Conservation (phyloP, 2,797 vertebrate species). For the Xenops minutus region DNA sequence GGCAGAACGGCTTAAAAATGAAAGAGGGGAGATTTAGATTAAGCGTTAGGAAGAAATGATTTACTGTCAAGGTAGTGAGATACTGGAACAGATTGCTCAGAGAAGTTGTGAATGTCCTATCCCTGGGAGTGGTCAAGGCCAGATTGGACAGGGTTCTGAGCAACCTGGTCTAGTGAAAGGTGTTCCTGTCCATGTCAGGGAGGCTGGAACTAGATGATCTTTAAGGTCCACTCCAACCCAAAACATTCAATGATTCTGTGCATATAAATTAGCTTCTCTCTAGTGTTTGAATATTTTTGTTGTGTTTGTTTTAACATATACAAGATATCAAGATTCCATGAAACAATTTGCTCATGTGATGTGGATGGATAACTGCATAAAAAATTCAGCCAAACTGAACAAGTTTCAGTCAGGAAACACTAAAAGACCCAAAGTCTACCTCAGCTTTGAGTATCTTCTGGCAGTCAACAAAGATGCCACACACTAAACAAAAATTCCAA, state of each 20-base stretch:
- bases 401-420: not conserved
- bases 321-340: not conserved
- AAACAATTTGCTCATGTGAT: not conserved
- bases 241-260: not conserved
- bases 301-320: not conserved
- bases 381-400: not conserved
- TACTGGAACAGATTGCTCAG: not conserved
- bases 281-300: not conserved
- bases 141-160: not conserved
- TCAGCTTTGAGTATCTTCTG: not conserved
- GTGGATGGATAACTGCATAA: not conserved
- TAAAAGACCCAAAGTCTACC: not conserved
- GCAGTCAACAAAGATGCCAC: not conserved
- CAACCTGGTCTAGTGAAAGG: not conserved
- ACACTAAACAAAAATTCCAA: not conserved
- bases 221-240: not conserved
- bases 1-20: not conserved
- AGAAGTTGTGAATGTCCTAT: not conserved
- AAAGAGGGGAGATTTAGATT: not conserved
- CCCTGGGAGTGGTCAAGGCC: not conserved
- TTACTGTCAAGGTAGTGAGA: not conserved
- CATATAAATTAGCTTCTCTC: not conserved
- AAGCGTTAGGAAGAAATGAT: not conserved
- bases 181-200: not conserved
- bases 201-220: not conserved